Evolutionary conservation across 2,888 invertebrate species (phyloP).

Genomic region (Dexiosoma caninum): DNA sequence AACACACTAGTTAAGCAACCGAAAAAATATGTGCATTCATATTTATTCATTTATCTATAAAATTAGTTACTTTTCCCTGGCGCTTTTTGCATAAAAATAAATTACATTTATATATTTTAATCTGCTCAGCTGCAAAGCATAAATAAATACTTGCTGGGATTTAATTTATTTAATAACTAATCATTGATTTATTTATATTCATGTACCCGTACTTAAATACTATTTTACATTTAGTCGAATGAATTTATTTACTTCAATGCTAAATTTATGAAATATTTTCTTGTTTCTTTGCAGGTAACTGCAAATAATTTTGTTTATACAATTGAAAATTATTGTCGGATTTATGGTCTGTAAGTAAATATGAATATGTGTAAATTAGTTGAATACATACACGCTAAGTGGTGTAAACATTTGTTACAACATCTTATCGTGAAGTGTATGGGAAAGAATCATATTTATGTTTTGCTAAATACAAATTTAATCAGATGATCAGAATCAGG

Average conservation of each 20-base stretch:
- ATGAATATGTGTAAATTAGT: not conserved
- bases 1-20: not conserved
- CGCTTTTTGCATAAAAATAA: slow-evolving; percentile 18
- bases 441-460: no score
- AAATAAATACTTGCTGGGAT: slow-evolving; percentile 46
- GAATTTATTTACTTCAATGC: not conserved
- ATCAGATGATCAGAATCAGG: no score
- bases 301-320: not conserved
- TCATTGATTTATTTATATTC: slow-evolving; percentile 41
- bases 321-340: not conserved
- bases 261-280: not conserved
- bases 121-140: slow-evolving; percentile 21
- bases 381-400: no score
- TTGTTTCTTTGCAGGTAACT: slow-evolving; percentile 30
- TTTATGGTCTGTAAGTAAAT: slow-evolving; percentile 19
- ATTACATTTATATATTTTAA: slow-evolving; percentile 18
- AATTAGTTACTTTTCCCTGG: slow-evolving; percentile 9
- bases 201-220: not conserved
- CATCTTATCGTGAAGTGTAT: no score
- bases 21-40: slow-evolving; percentile 1
- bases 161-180: slow-evolving; percentile 52
- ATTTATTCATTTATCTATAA: slow-evolving; percentile 28
- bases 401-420: no score
- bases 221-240: no score
- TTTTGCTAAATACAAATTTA: no score